These are phyloP conservation scores for Archaeoteleia sp. DNA, from an alignment of 2,888 invertebrate genomes.

Conservation along the genomic window DNA sequence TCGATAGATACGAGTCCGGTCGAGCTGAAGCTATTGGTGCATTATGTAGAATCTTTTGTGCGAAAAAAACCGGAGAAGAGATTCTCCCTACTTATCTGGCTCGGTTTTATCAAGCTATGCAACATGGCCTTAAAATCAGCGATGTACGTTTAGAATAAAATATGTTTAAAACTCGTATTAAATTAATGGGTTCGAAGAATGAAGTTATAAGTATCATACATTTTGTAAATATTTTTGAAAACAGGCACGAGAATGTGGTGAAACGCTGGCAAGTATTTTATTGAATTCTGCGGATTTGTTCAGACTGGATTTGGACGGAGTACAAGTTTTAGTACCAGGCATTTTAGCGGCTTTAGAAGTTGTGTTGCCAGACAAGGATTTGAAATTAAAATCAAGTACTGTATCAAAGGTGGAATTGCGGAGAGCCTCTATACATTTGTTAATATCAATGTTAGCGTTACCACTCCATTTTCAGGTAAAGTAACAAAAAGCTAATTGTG, in stretches of 20 bases:
- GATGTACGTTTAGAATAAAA: too few species aligned
- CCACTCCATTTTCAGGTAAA: conserved; percentile 90
- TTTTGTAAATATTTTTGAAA: conserved; percentile 2
- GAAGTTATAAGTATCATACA: background rate
- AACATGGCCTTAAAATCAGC: conserved; percentile 86
- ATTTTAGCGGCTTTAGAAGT: conserved; percentile 93
- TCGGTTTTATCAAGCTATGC: conserved; percentile 93
- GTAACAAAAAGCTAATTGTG: conserved; percentile 2
- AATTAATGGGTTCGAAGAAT: too few species aligned
- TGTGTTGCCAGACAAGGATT: conserved; percentile 90
- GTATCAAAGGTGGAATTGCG: conserved; percentile 87
- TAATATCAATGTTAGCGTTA: conserved; percentile 92
- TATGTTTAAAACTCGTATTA: too few species aligned
- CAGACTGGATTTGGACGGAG: conserved; percentile 92
- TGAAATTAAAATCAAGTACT: conserved; percentile 82
- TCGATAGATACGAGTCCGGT: conserved; percentile 88
- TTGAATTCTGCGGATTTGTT: conserved; percentile 92
- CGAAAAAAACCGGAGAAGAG: conserved; percentile 95
- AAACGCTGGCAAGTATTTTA: conserved; percentile 91
- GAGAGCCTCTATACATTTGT: conserved; percentile 92
- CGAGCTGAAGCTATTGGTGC: conserved; percentile 97
- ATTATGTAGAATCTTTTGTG: conserved; percentile 95
- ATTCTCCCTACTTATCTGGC: conserved; percentile 95
- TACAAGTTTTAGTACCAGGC: conserved; percentile 91
- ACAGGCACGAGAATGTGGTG: conserved; percentile 80